A percentile compares a stretch with the other conserved stretches of the same genome.
Evolutionary conservation across 2,888 invertebrate genomes (phyloP).

Genomic region (Drosophila kanekoi): DNA sequence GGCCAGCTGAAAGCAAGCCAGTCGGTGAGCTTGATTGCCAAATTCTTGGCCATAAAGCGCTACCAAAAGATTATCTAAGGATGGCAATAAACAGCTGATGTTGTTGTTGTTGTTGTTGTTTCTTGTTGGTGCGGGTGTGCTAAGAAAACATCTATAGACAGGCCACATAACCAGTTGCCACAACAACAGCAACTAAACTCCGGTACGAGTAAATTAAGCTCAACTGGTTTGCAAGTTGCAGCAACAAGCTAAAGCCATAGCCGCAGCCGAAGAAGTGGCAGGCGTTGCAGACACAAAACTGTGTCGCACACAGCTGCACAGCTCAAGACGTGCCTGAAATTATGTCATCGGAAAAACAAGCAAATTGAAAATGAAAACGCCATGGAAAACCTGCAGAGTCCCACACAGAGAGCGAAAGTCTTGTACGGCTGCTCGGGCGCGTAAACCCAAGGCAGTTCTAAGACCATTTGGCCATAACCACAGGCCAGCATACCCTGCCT

Average conservation of each 20-base stretch:
- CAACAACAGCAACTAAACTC: slow-evolving; percentile 16
- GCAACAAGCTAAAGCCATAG: slow-evolving; percentile 26
- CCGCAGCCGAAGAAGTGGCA: slow-evolving; percentile 61
- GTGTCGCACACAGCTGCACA: slow-evolving; percentile 68
- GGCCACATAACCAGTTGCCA: slow-evolving; percentile 60
- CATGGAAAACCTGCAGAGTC: slow-evolving; percentile 36
- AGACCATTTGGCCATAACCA: slow-evolving; percentile 10
- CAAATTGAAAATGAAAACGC: slow-evolving; percentile 58
- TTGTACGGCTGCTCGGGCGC: slow-evolving; percentile 10
- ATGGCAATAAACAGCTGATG: slow-evolving; percentile 32
- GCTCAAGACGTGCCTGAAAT: slow-evolving; percentile 59
- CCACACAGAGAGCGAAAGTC: slow-evolving; percentile 61
- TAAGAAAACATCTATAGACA: slow-evolving; percentile 37
- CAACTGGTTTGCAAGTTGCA: slow-evolving; percentile 69
- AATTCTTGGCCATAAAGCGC: slow-evolving; percentile 34
- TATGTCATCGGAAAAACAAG: slow-evolving; percentile 79
- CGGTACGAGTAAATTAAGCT: slow-evolving; percentile 39
- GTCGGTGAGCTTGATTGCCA: slow-evolving; percentile 32
- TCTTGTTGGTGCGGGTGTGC: slow-evolving; percentile 44
- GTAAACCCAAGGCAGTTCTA: slow-evolving; percentile 50
- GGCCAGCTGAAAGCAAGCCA: slow-evolving; percentile 15
- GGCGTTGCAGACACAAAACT: slow-evolving; percentile 63
- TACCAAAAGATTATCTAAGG: slow-evolving; percentile 57
- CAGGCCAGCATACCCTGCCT: neutral
- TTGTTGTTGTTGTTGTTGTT: slow-evolving; percentile 10